Evolutionary conservation across 2,797 vertebrate species (phyloP).

Genomic region (Sebastes kiyomatsui): DNA sequence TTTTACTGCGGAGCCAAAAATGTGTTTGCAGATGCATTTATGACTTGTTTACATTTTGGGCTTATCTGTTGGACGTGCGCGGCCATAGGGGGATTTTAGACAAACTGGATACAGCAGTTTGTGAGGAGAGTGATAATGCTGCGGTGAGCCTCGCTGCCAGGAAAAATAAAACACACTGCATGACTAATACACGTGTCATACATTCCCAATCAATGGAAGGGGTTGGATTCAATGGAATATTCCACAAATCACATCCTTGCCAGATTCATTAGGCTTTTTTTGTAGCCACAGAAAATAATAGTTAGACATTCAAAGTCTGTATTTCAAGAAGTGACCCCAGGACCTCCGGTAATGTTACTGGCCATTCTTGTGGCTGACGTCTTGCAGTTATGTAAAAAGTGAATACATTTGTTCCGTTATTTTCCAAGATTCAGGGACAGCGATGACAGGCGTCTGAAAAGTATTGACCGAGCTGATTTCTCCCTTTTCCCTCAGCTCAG

Average conservation of each 20-base stretch:
- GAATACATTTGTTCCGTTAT: conserved; percentile 37
- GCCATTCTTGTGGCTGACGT: conserved; percentile 18
- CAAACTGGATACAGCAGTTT: conserved; percentile 57
- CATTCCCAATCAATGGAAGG: conserved; percentile 78
- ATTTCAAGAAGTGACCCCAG: conserved; percentile 33
- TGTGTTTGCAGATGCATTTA: conserved; percentile 68
- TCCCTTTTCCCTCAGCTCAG: conserved; percentile 31
- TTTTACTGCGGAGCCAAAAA: conserved; percentile 56
- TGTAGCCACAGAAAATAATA: conserved; percentile 58
- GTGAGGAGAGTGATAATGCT: conserved; percentile 63
- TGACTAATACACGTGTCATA: conserved; percentile 79
- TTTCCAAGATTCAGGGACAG: conserved; percentile 38
- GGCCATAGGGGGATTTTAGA: conserved; percentile 42
- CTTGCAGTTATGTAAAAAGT: conserved; percentile 22
- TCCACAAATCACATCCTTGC: conserved; percentile 68
- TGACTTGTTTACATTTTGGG: conserved; percentile 70
- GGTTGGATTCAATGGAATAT: conserved; percentile 76
- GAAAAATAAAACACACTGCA: conserved; percentile 79
- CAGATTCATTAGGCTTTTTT: conserved; percentile 70
- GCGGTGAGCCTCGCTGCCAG: conserved; percentile 60
- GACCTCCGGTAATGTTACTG: conserved; percentile 43
- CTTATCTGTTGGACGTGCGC: conserved; percentile 59
- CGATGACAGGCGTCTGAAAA: conserved; percentile 49
- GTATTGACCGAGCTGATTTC: conserved; percentile 2
- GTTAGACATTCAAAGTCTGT: conserved; percentile 20